Base-by-base conservation (phyloP, 2,113 vertebrate genomes). In the Sylvilagus bachmani region DNA sequence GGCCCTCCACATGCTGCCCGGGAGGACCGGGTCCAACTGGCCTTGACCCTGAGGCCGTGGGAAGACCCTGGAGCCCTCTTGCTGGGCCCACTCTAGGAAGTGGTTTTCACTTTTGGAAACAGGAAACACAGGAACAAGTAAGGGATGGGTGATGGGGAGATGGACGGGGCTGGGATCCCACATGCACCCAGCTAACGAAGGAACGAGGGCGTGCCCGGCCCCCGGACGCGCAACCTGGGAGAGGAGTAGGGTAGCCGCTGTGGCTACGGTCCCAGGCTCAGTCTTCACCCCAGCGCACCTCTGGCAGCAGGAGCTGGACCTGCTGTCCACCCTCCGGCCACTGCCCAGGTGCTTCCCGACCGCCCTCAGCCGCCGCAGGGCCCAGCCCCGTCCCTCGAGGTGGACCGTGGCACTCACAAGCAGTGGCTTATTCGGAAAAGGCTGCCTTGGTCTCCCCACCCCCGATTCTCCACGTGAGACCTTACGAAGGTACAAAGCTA, bases 61-160 rank as follows among this genome's bases (percentile, higher is more conserved):
- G 53, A 17, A 12, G n/a, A 27, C 36, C n/a, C 21, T 5, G 6
- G 53, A 27, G 14, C 22, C 38, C 22, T 9, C 29, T 27, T 36
- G 27, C 10, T 31, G 10, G 58, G 64, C 12, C 62, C 22, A 19
- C 70, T 73, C 51, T 36, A 33, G 58, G 27, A 58, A 24, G 44
- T 31, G 49, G 6, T 24, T 6, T 69, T 71, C 67, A 49, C 55
- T 25, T 82, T n/a, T 6, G 88, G 89, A 84, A 95, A 67, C 24
- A 78, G 29, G 67, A 53, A 73, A 77, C 93, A 92, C 17, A 75
- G 79, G 89, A 86, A 82, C 90, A 64, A 13, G 29, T 67, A 3
- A 38, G 14, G 51, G 55, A 14, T 58, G 55, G 55, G 55, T 7
- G 44, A 44, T 7, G 7, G 44, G 44, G 44, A 44, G 44, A 6